Conservation (phyloP, 1,140 invertebrate species). For the Formica selysi region DNA sequence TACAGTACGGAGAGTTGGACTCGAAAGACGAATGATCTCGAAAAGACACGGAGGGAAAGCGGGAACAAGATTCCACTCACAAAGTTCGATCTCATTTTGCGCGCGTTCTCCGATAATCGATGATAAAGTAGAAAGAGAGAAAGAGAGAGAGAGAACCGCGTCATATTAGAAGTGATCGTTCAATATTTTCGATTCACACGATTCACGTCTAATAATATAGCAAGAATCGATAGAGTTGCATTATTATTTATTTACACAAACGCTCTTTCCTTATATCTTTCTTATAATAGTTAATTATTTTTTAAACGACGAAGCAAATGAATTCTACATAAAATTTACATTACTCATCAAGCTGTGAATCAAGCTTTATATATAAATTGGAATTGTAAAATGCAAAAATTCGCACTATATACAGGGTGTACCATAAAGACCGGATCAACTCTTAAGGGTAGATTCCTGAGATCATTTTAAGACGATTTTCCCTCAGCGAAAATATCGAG, state of each 20-base stretch:
- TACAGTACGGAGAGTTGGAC: not conserved
- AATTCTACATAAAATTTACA: not conserved
- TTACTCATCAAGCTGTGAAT: not conserved
- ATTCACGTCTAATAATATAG: not conserved
- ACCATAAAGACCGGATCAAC: too few species aligned
- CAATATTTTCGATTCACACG: not conserved
- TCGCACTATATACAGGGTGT: too few species aligned
- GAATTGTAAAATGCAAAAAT: not conserved
- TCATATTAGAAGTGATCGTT: too few species aligned
- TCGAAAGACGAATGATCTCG: not conserved
- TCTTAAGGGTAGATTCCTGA: too few species aligned
- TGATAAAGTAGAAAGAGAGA: not conserved
- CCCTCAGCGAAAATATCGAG: too few species aligned
- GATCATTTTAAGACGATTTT: too few species aligned
- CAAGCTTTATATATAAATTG: not conserved
- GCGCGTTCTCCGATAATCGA: too few species aligned
- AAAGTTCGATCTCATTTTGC: not conserved
- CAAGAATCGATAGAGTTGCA: not conserved
- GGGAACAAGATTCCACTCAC: not conserved
- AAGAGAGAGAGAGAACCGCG: not conserved
- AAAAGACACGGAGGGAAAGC: not conserved
- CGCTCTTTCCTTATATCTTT: not conserved
- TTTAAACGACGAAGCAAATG: not conserved
- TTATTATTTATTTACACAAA: not conserved
- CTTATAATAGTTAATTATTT: not conserved